phyloP scores from a whole-genome alignment of 2,888 invertebrate species.

The Cistogaster globosa region DNA sequence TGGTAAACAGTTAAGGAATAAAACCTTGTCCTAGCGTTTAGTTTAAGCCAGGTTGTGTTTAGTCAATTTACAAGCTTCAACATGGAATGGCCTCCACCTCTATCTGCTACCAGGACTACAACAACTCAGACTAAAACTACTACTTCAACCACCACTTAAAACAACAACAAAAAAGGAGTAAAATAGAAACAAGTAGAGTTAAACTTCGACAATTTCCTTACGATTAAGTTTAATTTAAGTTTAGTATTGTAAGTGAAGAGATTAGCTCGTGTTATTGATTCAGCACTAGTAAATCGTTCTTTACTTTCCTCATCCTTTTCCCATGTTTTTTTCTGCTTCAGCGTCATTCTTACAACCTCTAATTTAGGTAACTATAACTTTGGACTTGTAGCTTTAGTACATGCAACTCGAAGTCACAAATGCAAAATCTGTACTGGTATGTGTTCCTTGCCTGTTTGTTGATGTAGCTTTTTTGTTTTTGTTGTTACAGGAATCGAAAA shows the following conservation, averaged over 20 bases:
- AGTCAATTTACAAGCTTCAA: slow-evolving; percentile 72
- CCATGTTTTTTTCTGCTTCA: neutral
- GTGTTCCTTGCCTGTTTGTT: neutral
- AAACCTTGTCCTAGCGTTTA: slow-evolving; percentile 70
- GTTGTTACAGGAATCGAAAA: slow-evolving; percentile 76
- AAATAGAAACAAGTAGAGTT: slow-evolving; percentile 1
- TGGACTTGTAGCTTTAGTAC: slow-evolving; percentile 54
- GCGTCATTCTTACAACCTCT: slow-evolving; percentile 23
- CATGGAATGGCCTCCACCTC: slow-evolving; percentile 66
- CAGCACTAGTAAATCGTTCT: slow-evolving; percentile 18
- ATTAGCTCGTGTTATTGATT: slow-evolving; percentile 69
- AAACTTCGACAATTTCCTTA: slow-evolving; percentile 47
- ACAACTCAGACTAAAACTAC: slow-evolving; percentile 22
- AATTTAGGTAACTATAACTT: slow-evolving; percentile 56
- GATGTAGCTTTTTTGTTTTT: neutral
- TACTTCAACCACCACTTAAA: slow-evolving; percentile 17
- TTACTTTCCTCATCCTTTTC: neutral
- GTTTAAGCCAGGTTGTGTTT: slow-evolving; percentile 66
- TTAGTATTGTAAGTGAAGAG: slow-evolving; percentile 44
- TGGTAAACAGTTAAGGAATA: slow-evolving; percentile 37
- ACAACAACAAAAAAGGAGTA: neutral
- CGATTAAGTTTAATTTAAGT: slow-evolving; percentile 10
- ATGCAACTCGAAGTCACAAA: slow-evolving; percentile 61
- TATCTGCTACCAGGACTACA: slow-evolving; percentile 13
- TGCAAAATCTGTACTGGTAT: slow-evolving; percentile 31